phyloP scores from a whole-genome alignment of 2,797 vertebrate genomes.

The Sebastes paucispinis region DNA sequence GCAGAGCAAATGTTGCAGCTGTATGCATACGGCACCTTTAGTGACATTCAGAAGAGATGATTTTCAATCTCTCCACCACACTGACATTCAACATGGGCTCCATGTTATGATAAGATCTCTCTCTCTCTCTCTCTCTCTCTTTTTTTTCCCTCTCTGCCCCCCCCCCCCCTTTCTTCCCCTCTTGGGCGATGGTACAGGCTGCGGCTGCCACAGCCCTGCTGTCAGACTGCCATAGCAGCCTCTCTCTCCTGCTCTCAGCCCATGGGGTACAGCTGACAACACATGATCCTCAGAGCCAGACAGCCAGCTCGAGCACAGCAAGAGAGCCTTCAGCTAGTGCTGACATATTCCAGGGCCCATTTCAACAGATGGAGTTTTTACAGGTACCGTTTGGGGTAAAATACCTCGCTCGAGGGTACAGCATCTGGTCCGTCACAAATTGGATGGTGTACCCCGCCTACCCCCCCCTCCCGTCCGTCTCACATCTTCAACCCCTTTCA shows the following conservation, averaged over 20 bases:
- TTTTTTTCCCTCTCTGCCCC: not conserved
- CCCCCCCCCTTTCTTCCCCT: slow-evolving; percentile 11
- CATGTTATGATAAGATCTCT: slow-evolving; percentile 43
- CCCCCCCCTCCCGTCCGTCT: slow-evolving; percentile 7
- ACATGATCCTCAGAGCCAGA: slow-evolving; percentile 70
- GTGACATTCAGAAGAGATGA: slow-evolving; percentile 63
- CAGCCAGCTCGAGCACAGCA: slow-evolving; percentile 66
- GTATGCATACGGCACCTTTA: slow-evolving; percentile 54
- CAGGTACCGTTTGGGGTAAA: slow-evolving; percentile 81
- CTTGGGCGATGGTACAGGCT: slow-evolving; percentile 51
- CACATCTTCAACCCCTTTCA: slow-evolving; percentile 43
- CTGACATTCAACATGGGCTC: slow-evolving; percentile 63
- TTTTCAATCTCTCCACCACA: slow-evolving; percentile 48
- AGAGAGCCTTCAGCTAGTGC: slow-evolving; percentile 79
- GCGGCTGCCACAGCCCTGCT: slow-evolving; percentile 65
- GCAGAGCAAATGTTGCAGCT: slow-evolving; percentile 47
- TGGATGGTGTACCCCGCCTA: slow-evolving; percentile 59
- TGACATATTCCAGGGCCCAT: slow-evolving; percentile 75
- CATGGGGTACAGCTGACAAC: slow-evolving; percentile 74
- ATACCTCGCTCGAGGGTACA: slow-evolving; percentile 79
- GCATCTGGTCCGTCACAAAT: slow-evolving; percentile 83
- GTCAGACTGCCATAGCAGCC: slow-evolving; percentile 68
- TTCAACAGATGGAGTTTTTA: slow-evolving; percentile 84
- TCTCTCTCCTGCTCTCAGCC: slow-evolving; percentile 61
- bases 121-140: too few relatives aligned